phyloP scores from a whole-genome alignment of 1,140 invertebrate genomes.

The Xylocopa sonorina region DNA sequence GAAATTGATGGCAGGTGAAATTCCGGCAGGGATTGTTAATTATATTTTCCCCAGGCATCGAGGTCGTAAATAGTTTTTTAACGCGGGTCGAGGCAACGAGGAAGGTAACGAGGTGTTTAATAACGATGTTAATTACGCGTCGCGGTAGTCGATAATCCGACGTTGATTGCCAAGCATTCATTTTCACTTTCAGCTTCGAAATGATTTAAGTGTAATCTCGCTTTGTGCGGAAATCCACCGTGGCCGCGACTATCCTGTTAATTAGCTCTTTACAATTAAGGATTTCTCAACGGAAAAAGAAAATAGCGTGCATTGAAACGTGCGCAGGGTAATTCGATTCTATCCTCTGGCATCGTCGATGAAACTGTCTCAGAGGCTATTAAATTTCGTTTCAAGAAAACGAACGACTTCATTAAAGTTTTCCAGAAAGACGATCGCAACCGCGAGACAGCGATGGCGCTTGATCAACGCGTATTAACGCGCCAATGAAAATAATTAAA shows the following conservation, averaged over 20 bases:
- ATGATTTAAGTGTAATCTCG: neutral
- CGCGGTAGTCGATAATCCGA: neutral
- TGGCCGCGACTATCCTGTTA: neutral
- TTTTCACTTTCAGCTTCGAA: conserved; percentile 19
- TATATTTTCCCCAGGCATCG: no score
- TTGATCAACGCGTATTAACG: neutral
- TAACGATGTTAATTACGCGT: conserved; percentile 4
- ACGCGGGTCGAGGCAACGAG: neutral
- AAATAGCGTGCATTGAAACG: neutral
- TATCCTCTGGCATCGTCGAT: no score
- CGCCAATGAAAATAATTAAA: conserved; percentile 5
- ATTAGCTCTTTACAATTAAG: no score
- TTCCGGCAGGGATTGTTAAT: no score
- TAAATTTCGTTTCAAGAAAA: neutral
- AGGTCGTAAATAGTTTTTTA: no score
- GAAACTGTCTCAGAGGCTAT: neutral
- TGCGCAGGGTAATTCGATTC: neutral
- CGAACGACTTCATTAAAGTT: neutral
- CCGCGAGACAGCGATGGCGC: neutral
- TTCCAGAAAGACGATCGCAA: neutral
- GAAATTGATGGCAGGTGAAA: no score
- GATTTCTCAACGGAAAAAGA: no score
- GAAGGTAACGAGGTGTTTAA: neutral
- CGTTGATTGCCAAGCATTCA: conserved; percentile 1
- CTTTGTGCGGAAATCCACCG: neutral